Evolutionary conservation across 2,113 vertebrate genomes (phyloP), one percentile per base, ranked within the genome.

Genomic region (Rhea americana): DNA sequence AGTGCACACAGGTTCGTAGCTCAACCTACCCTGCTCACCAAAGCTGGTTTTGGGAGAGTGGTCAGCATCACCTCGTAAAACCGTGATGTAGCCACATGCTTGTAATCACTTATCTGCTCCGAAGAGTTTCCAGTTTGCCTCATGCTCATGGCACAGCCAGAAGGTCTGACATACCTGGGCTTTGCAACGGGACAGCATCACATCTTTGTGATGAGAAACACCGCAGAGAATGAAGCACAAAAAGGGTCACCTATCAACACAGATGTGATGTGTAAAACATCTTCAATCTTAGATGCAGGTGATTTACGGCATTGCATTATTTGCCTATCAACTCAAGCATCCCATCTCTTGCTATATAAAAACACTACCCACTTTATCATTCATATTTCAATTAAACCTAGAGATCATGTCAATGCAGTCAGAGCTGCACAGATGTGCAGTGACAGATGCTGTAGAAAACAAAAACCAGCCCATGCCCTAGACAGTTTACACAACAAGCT

Each of bases 121-220:
- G 41, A 15, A 62, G 18, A 1, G 1, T 43, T 67, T 84, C 50
- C 61, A 28, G 51, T 79, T 47, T 50, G 84, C 18, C 25, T 24
- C 24, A 68, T 0, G 8, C 50, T 83, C 74, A 55, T 0, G 0
- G 6, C 14, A 26, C 66, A 85, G 58, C 55, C 72, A 39, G 41
- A 25, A 66, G 45, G 24, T 22, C 30, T 32, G 66, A 53, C 20
- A 61, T 84, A 56, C 18, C 26, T 35, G 70, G 62, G 14, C 51
- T 86, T 59, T 7, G 4, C 81, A 45, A 14, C 16, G 10, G 50
- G 39, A 72, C 21, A 45, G 37, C 0, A 0, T 5, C 21, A 32
- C 47, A 37, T n/a, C n/a, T 78, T 62, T 3, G 5, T 1, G 2
- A 2, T 56, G 55, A 80, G 75, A 83, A 77, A 26, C 66, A 17